Conservation (phyloP, 2,113 vertebrate species). For the Lycaon pictus region DNA sequence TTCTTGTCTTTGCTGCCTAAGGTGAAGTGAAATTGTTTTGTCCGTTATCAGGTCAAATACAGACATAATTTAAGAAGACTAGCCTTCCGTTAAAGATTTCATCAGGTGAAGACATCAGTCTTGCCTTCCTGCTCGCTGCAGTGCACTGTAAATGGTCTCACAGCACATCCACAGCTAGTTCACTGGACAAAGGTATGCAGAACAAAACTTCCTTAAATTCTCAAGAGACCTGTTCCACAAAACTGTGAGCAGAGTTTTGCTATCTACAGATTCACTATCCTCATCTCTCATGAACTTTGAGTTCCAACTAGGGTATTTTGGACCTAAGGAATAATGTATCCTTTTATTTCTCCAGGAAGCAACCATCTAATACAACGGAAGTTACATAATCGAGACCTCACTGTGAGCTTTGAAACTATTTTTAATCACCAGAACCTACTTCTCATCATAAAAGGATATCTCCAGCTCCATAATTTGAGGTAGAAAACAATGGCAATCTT, state of each 20-base stretch:
- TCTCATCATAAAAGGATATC: neutral
- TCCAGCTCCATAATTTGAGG: neutral
- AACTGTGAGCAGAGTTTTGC: neutral
- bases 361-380: conserved; percentile 48
- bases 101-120: neutral
- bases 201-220: neutral
- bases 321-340: conserved; percentile 34
- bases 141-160: neutral
- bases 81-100: conserved; percentile 37
- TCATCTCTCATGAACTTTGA: conserved; percentile 37
- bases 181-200: neutral
- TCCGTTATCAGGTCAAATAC: conserved; percentile 30
- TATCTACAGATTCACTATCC: neutral
- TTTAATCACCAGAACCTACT: conserved; percentile 27
- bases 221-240: neutral
- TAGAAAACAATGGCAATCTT: conserved; percentile 20
- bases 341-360: conserved; percentile 52
- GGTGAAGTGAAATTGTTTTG: conserved; percentile 60
- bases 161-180: neutral
- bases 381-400: conserved; percentile 44
- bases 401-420: conserved; percentile 48
- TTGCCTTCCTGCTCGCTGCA: conserved; percentile 1
- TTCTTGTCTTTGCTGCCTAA: conserved; percentile 58
- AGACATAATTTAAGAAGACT: neutral
- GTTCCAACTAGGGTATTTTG: conserved; percentile 36